A percentile compares a stretch with the other conserved stretches of the same genome.
Evolutionary conservation across 1,140 invertebrate genomes (phyloP).

Genomic region (Trichonephila clavata): DNA sequence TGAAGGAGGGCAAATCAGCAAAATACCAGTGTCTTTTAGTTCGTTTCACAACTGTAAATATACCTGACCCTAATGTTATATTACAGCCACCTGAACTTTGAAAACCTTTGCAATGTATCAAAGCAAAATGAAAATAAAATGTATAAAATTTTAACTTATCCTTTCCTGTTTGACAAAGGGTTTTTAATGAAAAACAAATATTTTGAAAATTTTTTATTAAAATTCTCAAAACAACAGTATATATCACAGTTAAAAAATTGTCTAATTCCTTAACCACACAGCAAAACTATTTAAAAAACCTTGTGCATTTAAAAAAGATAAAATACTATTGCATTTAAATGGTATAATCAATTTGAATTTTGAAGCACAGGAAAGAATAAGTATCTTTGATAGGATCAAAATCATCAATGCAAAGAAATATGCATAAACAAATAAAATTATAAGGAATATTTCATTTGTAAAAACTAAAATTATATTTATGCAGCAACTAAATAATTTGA

Average conservation of each 20-base stretch:
- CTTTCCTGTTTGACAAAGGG: background rate
- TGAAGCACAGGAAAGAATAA: slow-evolving; percentile 17
- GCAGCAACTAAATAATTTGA: background rate
- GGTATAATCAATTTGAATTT: background rate
- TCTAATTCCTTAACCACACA: background rate
- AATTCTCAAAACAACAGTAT: background rate
- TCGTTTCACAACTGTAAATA: slow-evolving; percentile 73
- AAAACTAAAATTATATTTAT: background rate
- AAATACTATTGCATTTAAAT: background rate
- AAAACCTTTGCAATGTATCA: slow-evolving; percentile 65
- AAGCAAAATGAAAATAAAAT: slow-evolving; percentile 72
- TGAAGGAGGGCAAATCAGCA: slow-evolving; percentile 72
- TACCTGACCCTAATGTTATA: slow-evolving; percentile 76
- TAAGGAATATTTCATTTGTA: slow-evolving; percentile 11
- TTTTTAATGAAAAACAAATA: background rate
- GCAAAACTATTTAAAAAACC: background rate
- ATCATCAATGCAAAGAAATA: slow-evolving; percentile 48
- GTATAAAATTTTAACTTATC: slow-evolving; percentile 34
- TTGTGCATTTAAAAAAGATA: background rate
- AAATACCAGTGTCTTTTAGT: slow-evolving; percentile 74
- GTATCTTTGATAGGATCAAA: slow-evolving; percentile 26
- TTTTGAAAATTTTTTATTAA: background rate
- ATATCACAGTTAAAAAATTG: background rate
- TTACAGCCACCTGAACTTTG: slow-evolving; percentile 74
- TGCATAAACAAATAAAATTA: slow-evolving; percentile 23